These are phyloP conservation scores for Tenthredo amoena DNA, from an alignment of 2,888 invertebrate species.

Conservation along the genomic window DNA sequence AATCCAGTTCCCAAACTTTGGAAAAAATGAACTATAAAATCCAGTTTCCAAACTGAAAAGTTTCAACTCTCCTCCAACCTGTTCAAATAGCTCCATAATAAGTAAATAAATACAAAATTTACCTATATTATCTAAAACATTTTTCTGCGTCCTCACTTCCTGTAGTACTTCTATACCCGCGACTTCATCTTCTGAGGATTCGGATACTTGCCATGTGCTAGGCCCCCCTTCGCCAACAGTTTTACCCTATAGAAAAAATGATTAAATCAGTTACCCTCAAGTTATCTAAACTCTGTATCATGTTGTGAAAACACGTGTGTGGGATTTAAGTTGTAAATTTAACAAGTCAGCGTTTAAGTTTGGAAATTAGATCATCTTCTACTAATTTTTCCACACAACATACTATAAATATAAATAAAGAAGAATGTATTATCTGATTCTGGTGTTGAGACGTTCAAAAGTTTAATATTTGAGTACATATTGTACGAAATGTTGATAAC, in stretches of 20 bases:
- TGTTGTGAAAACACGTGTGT: not conserved
- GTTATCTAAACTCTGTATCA: not conserved
- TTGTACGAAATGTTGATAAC: constrained; percentile 50
- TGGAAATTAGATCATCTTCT: not conserved
- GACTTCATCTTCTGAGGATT: constrained; percentile 69
- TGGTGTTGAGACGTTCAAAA: not conserved
- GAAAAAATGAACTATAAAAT: not conserved
- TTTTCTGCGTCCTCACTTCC: constrained; percentile 66
- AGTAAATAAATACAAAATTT: constrained; percentile 50
- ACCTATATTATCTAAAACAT: constrained; percentile 72
- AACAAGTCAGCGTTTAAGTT: not conserved
- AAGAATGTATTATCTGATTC: not conserved
- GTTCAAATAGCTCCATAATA: not conserved
- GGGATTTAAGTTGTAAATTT: not conserved
- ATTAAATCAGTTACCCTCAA: not conserved
- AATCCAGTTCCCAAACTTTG: not conserved
- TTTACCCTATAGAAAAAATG: constrained; percentile 66
- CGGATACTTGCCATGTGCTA: constrained; percentile 69
- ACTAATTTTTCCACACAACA: not conserved
- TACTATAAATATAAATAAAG: not conserved
- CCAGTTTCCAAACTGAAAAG: not conserved
- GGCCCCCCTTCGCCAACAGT: constrained; percentile 70
- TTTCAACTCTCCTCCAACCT: not conserved
- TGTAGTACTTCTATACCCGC: constrained; percentile 72
- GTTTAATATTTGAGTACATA: constrained; percentile 37